Conservation (phyloP, 2,113 vertebrate species). For the Turnix velox region DNA sequence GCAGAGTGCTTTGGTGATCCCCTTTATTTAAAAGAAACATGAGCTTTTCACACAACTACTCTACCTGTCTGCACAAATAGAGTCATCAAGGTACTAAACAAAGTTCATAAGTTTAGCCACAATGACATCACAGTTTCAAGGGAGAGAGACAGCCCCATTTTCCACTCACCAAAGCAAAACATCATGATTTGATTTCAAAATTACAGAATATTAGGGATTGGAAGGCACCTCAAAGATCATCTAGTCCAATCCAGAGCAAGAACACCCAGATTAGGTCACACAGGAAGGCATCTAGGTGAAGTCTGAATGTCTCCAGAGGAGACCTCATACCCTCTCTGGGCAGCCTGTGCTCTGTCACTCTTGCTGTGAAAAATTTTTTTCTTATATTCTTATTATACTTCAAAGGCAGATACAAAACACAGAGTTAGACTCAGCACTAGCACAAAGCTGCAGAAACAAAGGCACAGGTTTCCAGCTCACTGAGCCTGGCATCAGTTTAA, state of each 20-base stretch:
- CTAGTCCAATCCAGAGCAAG: too few species aligned
- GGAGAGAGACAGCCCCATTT: not conserved
- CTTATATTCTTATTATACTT: too few species aligned
- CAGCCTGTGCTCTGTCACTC: too few species aligned
- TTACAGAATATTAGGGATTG: too few species aligned
- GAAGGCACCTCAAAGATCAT: too few species aligned
- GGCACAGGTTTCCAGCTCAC: not conserved
- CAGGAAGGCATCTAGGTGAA: too few species aligned
- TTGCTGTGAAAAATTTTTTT: too few species aligned
- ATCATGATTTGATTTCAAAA: not conserved
- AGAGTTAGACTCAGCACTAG: not conserved
- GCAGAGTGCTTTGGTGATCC: not conserved
- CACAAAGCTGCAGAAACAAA: not conserved
- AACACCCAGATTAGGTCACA: too few species aligned
- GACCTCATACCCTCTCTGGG: too few species aligned
- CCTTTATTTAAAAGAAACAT: not conserved
- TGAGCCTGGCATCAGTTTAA: not conserved
- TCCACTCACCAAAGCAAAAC: not conserved
- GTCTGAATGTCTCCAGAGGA: too few species aligned
- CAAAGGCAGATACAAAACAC: not conserved
- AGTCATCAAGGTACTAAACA: not conserved
- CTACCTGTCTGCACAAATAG: not conserved
- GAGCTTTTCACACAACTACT: not conserved
- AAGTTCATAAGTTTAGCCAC: not conserved
- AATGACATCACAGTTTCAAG: not conserved